Percentiles rank a stretch among this genome's conserved stretches.
These are phyloP conservation scores for Drosophila busckii DNA, from an alignment of 1,140 invertebrate species.

Conservation along the genomic window DNA sequence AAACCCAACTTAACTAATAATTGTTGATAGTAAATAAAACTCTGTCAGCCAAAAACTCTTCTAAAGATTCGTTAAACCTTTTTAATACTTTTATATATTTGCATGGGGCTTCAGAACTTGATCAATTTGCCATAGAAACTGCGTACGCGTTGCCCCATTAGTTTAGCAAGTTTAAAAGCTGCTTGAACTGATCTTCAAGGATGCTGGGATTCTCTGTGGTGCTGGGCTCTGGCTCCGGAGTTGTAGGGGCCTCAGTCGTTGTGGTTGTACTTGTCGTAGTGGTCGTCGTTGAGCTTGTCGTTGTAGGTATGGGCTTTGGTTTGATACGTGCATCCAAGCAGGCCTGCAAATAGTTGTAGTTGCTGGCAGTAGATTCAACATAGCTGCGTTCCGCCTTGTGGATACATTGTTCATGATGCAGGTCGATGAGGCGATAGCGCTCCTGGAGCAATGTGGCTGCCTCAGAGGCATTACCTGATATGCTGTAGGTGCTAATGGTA, in stretches of 20 bases:
- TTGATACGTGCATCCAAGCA: slow-evolving; percentile 55
- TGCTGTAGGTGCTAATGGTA: slow-evolving; percentile 61
- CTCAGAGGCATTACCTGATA: slow-evolving; percentile 70
- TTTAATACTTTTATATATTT: slow-evolving; percentile 34
- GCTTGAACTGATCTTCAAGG: slow-evolving; percentile 62
- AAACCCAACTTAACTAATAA: too few relatives aligned
- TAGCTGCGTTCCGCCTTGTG: slow-evolving; percentile 51
- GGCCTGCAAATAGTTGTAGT: slow-evolving; percentile 64
- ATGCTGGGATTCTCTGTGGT: slow-evolving; percentile 31
- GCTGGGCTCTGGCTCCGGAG: too few relatives aligned
- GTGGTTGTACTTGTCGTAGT: slow-evolving; percentile 11
- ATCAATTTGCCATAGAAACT: slow-evolving; percentile 4
- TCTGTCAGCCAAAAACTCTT: too few relatives aligned
- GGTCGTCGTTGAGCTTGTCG: slow-evolving; percentile 18
- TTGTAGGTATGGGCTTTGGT: slow-evolving; percentile 38
- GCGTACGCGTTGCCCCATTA: slow-evolving; percentile 28
- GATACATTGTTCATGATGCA: slow-evolving; percentile 55
- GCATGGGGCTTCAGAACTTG: slow-evolving; percentile 6
- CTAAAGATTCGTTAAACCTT: too few relatives aligned
- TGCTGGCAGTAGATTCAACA: slow-evolving; percentile 50
- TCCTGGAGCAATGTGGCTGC: slow-evolving; percentile 55
- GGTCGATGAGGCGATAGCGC: slow-evolving; percentile 63
- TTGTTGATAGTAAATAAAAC: too few relatives aligned
- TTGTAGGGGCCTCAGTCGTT: too few relatives aligned
- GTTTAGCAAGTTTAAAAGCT: slow-evolving; percentile 64